Conservation (phyloP, 2,797 vertebrate species). For the Hafferia zeledoni region DNA sequence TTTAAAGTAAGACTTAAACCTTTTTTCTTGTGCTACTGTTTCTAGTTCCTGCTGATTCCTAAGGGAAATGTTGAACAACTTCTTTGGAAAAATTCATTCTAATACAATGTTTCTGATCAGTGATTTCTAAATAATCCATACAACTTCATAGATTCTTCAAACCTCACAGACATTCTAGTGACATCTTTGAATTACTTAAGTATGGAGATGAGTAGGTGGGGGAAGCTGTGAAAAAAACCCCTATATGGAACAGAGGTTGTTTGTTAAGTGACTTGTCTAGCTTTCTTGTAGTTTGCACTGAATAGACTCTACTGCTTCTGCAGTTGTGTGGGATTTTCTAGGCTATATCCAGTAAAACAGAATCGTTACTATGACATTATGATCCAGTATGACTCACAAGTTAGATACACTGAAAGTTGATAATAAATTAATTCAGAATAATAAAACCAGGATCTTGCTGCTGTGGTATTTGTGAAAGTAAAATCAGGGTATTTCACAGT, state of each 20-base stretch:
- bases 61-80: neutral
- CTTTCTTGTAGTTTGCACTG: neutral
- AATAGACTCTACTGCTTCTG: neutral
- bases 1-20: neutral
- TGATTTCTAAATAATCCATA: slow-evolving; percentile 1
- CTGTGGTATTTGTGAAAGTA: neutral
- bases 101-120: neutral
- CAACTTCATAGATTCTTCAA: neutral
- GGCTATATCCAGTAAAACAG: neutral
- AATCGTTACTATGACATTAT: neutral
- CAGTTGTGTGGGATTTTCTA: neutral
- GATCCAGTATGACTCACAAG: neutral
- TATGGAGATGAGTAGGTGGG: neutral
- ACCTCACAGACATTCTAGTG: slow-evolving; percentile 18
- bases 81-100: neutral
- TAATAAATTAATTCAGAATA: neutral
- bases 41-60: neutral
- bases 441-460: neutral
- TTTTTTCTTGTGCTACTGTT: neutral
- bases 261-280: neutral
- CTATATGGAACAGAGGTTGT: neutral
- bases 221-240: neutral
- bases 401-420: neutral
- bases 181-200: slow-evolving; percentile 7
- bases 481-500: neutral